A percentile compares a stretch with the other conserved stretches of the same genome.
Evolutionary conservation across 2,888 invertebrate species (phyloP).

Genomic region (Aphrophora alni): DNA sequence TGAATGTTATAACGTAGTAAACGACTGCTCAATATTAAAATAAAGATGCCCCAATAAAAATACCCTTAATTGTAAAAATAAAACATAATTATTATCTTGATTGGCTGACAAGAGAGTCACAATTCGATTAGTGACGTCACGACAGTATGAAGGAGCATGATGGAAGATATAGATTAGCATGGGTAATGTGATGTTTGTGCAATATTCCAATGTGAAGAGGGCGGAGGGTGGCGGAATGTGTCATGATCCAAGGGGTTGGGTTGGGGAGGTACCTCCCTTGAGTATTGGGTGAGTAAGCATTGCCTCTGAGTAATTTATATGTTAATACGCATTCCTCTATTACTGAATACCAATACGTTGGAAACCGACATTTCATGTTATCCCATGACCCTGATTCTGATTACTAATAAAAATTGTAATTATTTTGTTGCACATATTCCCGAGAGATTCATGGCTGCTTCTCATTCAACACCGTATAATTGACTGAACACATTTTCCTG

Average conservation of each 20-base stretch:
- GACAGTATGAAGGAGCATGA: not conserved
- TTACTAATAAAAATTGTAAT: not conserved
- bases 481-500: not conserved
- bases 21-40: too few species aligned
- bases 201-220: not conserved
- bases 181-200: not conserved
- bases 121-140: constrained; percentile 2
- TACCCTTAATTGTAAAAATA: not conserved
- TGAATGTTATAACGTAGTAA: too few species aligned
- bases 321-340: constrained; percentile 43
- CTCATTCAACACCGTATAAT: not conserved
- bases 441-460: too few species aligned
- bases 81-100: not conserved
- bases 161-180: not conserved
- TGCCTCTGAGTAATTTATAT: constrained; percentile 40
- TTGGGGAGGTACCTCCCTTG: not conserved
- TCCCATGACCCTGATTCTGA: not conserved
- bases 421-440: not conserved
- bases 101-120: not conserved
- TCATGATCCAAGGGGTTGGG: constrained; percentile 13
- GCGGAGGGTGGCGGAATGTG: not conserved
- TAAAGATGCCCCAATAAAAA: not conserved
- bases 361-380: not conserved
- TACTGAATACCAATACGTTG: constrained; percentile 1
- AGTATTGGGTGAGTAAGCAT: constrained; percentile 22